Evolutionary conservation across 2,113 vertebrate species (phyloP).

Genomic region (Gobio gobio): DNA sequence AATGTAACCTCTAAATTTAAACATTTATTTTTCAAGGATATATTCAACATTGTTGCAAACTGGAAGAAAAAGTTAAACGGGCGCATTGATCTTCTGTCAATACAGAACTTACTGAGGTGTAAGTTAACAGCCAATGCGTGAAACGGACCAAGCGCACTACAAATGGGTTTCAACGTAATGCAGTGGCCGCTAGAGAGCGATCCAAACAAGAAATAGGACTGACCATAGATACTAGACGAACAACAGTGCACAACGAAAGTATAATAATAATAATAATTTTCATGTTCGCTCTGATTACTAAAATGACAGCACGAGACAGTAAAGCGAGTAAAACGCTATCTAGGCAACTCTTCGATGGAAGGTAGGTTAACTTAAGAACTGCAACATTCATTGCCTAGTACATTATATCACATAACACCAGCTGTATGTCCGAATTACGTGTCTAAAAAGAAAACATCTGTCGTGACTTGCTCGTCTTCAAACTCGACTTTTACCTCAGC

Average conservation of each 20-base stretch:
- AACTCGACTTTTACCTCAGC: not conserved
- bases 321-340: not conserved
- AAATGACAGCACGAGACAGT: not conserved
- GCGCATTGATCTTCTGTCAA: not conserved
- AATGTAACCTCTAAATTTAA: not conserved
- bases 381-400: not conserved
- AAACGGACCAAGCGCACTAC: not conserved
- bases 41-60: not conserved
- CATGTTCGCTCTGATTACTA: not conserved
- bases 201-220: conserved; percentile 56
- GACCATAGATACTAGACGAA: not conserved
- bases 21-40: not conserved
- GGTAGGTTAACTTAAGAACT: not conserved
- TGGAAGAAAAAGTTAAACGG: not conserved
- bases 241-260: not conserved
- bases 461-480: not conserved
- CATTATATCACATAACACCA: not conserved
- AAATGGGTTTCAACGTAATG: not conserved
- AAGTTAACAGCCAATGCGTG: not conserved
- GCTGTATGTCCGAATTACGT: not conserved
- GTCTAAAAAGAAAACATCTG: not conserved
- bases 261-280: not conserved
- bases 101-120: not conserved
- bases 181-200: conserved; percentile 74
- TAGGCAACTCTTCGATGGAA: not conserved